Percentiles rank a stretch among this genome's conserved stretches.
Evolutionary conservation across 2,888 invertebrate species (phyloP).

Genomic region (Byasa hedistus): DNA sequence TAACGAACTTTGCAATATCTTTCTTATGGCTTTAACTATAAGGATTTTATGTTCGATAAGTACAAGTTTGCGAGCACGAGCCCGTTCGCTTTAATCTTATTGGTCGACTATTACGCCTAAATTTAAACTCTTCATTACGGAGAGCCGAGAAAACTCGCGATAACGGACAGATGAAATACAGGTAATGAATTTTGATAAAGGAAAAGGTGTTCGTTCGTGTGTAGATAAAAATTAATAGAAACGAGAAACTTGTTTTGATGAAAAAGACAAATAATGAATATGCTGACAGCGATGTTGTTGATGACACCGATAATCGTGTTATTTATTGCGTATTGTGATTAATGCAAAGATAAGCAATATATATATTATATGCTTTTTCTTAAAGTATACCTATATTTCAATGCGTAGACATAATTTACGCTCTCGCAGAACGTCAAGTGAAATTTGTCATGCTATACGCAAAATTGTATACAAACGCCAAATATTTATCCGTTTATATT

Average conservation of each 20-base stretch:
- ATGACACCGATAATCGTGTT: slow-evolving; percentile 45
- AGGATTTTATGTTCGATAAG: slow-evolving; percentile 34
- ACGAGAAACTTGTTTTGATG: slow-evolving; percentile 49
- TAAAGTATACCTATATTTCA: slow-evolving; percentile 31
- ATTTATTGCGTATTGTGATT: slow-evolving; percentile 43
- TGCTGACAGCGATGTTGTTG: slow-evolving; percentile 50
- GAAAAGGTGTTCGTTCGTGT: slow-evolving; percentile 47
- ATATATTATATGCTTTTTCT: slow-evolving; percentile 34
- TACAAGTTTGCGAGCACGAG: slow-evolving; percentile 50
- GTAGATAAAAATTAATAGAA: slow-evolving; percentile 51
- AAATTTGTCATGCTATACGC: slow-evolving; percentile 26
- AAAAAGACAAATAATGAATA: slow-evolving; percentile 47
- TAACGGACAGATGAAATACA: slow-evolving; percentile 72
- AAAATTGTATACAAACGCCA: slow-evolving; percentile 27
- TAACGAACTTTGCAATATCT: slow-evolving; percentile 38
- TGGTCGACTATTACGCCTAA: slow-evolving; percentile 79
- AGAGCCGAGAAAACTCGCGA: slow-evolving; percentile 74
- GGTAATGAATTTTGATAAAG: slow-evolving; percentile 75
- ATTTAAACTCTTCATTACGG: slow-evolving; percentile 80
- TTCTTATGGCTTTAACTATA: slow-evolving; percentile 42
- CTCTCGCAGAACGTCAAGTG: slow-evolving; percentile 23
- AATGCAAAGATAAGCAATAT: slow-evolving; percentile 36
- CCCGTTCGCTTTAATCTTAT: slow-evolving; percentile 78
- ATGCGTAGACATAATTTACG: slow-evolving; percentile 24
- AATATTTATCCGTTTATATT: slow-evolving; percentile 14